Base-by-base conservation (phyloP, 2,888 invertebrate genomes). In the Harmothoe impar region DNA sequence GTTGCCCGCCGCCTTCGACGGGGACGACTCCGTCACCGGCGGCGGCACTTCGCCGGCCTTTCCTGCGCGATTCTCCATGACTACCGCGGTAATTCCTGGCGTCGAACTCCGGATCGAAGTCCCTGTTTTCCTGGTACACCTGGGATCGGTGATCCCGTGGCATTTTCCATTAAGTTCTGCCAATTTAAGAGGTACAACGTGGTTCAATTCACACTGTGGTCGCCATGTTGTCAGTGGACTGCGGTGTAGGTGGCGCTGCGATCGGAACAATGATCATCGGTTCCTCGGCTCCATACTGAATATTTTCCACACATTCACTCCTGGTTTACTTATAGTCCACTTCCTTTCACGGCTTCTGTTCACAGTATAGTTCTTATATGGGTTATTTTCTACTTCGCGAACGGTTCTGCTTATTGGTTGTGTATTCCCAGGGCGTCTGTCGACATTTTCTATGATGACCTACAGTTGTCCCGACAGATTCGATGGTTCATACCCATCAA, bases 41-140 rank as follows among this genome's bases (percentile, higher is more conserved):
- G 62, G 31, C 68, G 33, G 89, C 35, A 68, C 68, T 89, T 33
- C 68, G 56, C 3, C 68, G 62, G 23, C 29, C 89, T 35, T 89
- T 89, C 25, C 33, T 54, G 17, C 86, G 52, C 7, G 86, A 56
- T 25, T 86, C 86, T 86, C 54, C 86, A 86, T 86, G 54, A 25
- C 62, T 51, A 51, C 35, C 52, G 20, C 52, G 43, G 33, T 91
- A 91, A 72, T 91, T 91, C 56, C 89, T 78, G 23, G 91, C 91
- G 78, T 91, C 91, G 52, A 81, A 91, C 77, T 89, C 89, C 1
- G 91, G 91, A 52, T 91, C 91, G 81, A 31, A 81, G 25, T 72
- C 72, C 68, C 85, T 31, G 23, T 56, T 72, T 31, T 15, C 86
- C 25, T 52, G 86, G 86, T 54, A 86, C 54, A 10, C 29, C 89